Conservation (phyloP, 2,113 vertebrate genomes). For the Barnardius zonarius region DNA sequence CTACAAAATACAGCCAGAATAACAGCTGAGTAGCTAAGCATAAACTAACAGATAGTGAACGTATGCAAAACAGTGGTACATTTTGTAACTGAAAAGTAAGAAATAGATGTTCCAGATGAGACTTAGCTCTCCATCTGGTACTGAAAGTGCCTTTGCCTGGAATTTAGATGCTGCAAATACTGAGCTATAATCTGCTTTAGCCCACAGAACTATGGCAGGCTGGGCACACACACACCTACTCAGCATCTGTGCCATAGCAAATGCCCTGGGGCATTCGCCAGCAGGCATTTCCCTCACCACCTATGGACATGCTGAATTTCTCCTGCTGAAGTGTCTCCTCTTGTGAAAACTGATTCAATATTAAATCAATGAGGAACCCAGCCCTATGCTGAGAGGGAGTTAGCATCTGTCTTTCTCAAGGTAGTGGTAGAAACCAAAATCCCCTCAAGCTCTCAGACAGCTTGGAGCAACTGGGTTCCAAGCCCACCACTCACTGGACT, state of each 20-base stretch:
- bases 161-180: not conserved
- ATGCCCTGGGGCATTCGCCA: not conserved
- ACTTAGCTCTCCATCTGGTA: not conserved
- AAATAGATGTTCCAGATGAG: not conserved
- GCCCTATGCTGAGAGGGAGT: not conserved
- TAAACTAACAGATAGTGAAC: not conserved
- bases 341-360: not conserved
- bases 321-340: not conserved
- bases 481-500: not conserved
- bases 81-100: not conserved
- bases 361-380: not conserved
- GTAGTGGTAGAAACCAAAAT: not conserved
- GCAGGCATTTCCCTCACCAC: not conserved
- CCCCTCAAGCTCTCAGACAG: not conserved
- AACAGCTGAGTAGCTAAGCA: not conserved
- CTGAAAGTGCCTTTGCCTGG: not conserved
- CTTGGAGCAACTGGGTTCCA: not conserved
- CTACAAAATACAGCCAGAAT: not conserved
- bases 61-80: not conserved
- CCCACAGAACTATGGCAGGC: not conserved
- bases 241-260: not conserved
- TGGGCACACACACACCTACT: not conserved
- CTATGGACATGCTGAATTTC: not conserved
- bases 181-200: not conserved
- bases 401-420: not conserved